Percentiles rank a stretch among this genome's conserved stretches.
Conservation (phyloP, 2,113 vertebrate species). For the Epinephelus fuscoguttatus region DNA sequence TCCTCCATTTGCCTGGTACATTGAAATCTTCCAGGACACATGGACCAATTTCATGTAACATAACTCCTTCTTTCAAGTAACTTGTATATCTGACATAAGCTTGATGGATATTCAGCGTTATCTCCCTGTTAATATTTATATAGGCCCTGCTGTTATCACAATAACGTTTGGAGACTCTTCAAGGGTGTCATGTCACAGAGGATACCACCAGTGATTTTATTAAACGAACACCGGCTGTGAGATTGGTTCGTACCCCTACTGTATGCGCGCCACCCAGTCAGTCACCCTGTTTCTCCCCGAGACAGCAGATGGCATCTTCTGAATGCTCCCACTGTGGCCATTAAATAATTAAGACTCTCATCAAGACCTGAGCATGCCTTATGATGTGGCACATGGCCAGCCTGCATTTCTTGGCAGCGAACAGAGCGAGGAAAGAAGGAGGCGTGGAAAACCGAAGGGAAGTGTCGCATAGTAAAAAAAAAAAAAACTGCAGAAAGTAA, state of each 20-base stretch:
- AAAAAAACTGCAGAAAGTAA: background rate
- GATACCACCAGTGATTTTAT: conserved; percentile 26
- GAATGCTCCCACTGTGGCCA: conserved; percentile 82
- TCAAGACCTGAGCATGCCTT: conserved; percentile 83
- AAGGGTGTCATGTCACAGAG: background rate
- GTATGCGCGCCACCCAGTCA: conserved; percentile 55
- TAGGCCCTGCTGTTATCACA: conserved; percentile 12
- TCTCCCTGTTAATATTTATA: conserved; percentile 37
- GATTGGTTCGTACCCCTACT: conserved; percentile 24
- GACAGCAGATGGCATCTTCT: conserved; percentile 84
- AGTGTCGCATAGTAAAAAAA: background rate
- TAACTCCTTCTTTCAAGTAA: conserved; percentile 29
- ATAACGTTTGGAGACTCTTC: conserved; percentile 25
- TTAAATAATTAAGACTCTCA: conserved; percentile 88
- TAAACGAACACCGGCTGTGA: conserved; percentile 35
- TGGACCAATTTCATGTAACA: too few relatives aligned
- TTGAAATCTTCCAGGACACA: too few relatives aligned
- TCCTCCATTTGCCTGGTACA: too few relatives aligned
- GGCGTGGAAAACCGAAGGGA: conserved; percentile 25
- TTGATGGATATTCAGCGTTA: conserved; percentile 26
- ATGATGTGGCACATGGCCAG: conserved; percentile 79
- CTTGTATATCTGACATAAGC: conserved; percentile 35
- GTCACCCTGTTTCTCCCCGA: conserved; percentile 64
- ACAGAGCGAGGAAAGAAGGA: conserved; percentile 22
- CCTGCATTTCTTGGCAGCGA: conserved; percentile 67